Conservation (phyloP, 1,140 invertebrate genomes). For the Brachystomella parvula region DNA sequence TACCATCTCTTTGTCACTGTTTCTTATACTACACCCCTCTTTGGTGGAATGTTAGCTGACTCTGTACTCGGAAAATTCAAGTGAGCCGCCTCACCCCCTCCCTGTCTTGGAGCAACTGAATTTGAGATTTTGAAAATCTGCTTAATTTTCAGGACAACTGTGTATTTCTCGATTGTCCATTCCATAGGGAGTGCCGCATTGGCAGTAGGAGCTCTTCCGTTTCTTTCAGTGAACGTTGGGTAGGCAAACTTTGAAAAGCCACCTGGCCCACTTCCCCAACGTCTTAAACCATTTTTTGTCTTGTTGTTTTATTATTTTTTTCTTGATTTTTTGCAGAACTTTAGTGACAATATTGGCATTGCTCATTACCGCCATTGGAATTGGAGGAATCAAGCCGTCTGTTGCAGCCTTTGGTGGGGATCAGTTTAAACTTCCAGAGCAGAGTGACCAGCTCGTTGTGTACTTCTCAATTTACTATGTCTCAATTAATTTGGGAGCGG, state of each 20-base stretch:
- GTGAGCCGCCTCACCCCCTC: too few relatives aligned
- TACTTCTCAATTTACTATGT: conserved; percentile 56
- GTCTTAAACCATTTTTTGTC: too few relatives aligned
- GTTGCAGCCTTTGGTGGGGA: conserved; percentile 44
- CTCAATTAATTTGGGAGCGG: conserved; percentile 52
- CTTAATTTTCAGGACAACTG: conserved; percentile 57
- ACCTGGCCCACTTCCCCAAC: too few relatives aligned
- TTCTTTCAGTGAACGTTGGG: conserved; percentile 50
- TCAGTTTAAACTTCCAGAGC: conserved; percentile 41
- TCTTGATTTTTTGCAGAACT: neutral
- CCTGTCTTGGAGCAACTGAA: too few relatives aligned
- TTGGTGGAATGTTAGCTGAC: conserved; percentile 81
- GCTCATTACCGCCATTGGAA: conserved; percentile 76
- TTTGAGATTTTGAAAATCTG: neutral
- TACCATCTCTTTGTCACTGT: conserved; percentile 74
- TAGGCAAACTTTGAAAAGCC: too few relatives aligned
- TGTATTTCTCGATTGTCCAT: conserved; percentile 81
- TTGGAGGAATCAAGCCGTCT: conserved; percentile 95
- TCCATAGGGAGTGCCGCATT: conserved; percentile 71
- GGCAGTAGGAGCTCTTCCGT: conserved; percentile 54
- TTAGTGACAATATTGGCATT: conserved; percentile 56
- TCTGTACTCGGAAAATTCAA: conserved; percentile 75
- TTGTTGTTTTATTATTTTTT: too few relatives aligned
- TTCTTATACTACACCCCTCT: conserved; percentile 76
- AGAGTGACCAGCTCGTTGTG: conserved; percentile 43